A percentile compares a stretch with the other conserved stretches of the same genome.
phyloP scores from a whole-genome alignment of 2,113 vertebrate genomes.

The Blennius ocellaris region DNA sequence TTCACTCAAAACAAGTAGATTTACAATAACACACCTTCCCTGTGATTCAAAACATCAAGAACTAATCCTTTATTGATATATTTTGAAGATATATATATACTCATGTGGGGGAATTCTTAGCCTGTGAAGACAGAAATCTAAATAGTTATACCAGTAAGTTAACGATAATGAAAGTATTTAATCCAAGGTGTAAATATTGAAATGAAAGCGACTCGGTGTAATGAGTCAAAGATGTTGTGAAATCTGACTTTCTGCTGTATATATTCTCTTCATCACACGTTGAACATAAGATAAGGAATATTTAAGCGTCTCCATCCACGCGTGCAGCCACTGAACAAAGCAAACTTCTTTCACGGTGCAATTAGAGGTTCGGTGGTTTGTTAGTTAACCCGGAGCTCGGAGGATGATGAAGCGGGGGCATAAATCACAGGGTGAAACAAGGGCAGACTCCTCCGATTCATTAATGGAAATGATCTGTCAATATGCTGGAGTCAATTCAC shows the following conservation, averaged over 20 bases:
- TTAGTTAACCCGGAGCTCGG: conserved; percentile 63
- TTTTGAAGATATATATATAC: too few species aligned
- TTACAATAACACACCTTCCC: too few species aligned
- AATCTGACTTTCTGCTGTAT: not conserved
- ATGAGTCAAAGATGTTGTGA: not conserved
- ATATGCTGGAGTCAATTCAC: conserved; percentile 93
- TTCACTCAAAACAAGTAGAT: too few species aligned
- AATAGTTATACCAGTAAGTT: too few species aligned
- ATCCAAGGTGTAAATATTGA: too few species aligned
- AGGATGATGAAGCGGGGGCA: conserved; percentile 66
- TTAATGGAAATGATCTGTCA: conserved; percentile 97
- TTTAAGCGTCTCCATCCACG: not conserved
- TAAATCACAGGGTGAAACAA: conserved; percentile 90
- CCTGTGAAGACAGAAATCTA: too few species aligned
- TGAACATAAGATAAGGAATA: conserved; percentile 9
- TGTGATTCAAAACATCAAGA: too few species aligned
- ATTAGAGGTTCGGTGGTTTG: conserved; percentile 39
- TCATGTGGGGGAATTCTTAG: too few species aligned
- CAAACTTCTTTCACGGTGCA: conserved; percentile 26
- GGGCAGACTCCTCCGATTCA: conserved; percentile 89
- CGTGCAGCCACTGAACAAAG: conserved; percentile 32
- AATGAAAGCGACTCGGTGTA: too few species aligned
- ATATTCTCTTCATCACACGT: not conserved
- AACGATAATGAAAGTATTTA: too few species aligned
- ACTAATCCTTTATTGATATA: too few species aligned